Evolutionary conservation across 2,797 vertebrate species (phyloP).

Genomic region (Pseudochromis fuscus): DNA sequence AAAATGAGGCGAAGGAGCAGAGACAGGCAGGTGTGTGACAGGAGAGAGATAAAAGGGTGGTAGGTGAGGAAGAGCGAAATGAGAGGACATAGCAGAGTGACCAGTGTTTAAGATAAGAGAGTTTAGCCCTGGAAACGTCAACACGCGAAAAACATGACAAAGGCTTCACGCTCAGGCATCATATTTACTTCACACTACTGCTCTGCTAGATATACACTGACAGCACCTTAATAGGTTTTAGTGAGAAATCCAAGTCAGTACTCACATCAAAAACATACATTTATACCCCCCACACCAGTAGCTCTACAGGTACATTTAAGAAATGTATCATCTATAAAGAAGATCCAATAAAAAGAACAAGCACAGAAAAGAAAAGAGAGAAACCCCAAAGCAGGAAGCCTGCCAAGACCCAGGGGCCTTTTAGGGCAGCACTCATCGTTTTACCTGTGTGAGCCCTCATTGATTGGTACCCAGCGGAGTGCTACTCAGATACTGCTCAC

Average conservation of each 20-base stretch:
- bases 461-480: constrained; percentile 57
- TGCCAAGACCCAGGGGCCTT: constrained; percentile 41
- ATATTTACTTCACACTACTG: constrained; percentile 3
- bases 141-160: constrained; percentile 38
- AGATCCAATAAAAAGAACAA: constrained; percentile 52
- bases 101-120: constrained; percentile 42
- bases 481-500: constrained; percentile 39
- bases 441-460: constrained; percentile 52
- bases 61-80: constrained; percentile 13
- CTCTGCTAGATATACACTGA: constrained; percentile 18
- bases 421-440: constrained; percentile 58
- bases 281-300: neutral
- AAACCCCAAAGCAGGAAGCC: constrained; percentile 40
- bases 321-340: constrained; percentile 33
- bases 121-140: constrained; percentile 32
- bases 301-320: constrained; percentile 9
- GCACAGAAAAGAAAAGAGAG: constrained; percentile 51
- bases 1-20: constrained; percentile 5
- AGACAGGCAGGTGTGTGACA: constrained; percentile 38
- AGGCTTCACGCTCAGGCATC: constrained; percentile 16
- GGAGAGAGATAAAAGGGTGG: constrained; percentile 29
- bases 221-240: constrained; percentile 28
- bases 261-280: constrained; percentile 19
- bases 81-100: constrained; percentile 13
- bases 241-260: constrained; percentile 8